Base-by-base conservation (phyloP, 2,888 invertebrate species). In the Eristalis pertinax region DNA sequence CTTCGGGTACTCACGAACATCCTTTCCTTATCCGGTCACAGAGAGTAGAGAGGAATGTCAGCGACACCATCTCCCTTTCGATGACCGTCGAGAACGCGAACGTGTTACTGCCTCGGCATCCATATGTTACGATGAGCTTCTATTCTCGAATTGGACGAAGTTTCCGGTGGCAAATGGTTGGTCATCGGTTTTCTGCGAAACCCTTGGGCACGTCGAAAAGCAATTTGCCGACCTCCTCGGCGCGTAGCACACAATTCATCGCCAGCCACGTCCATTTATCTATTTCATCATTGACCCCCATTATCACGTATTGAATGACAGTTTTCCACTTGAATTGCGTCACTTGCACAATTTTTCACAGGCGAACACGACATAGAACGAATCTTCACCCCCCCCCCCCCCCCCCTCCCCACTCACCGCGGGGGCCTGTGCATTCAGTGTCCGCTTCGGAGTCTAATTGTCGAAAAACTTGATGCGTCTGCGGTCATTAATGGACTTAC, bases 111-210 rank as follows among this genome's bases (percentile, higher is more conserved):
- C 72, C 76, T 35, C 65, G 29, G 68, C 81, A 78, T 73, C 73
- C 81, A 82, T 73, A 77, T 81, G 69, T 67, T 73, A 43, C 26
- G 22, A 29, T 15, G 35, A 43, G 77, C 58, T 81, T 68, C 22
- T n/a, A 64, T 69, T 69, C 56, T 70, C 65, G 35, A 78, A 65
- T 75, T n/a, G 58, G 11, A 72, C 74, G 78, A 82, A 32, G 64
- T 77, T 82, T 82, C 78, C 86, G 86, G 82, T 78, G 74, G 62
- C 50, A 78, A 82, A 82, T 75, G 82, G 64, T 78, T 86, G 65
- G 82, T 86, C 82, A 78, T 64, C 74, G 7, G 24, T 2, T 60
- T 69, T 26, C 13, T 26, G 3, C n/a, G 15, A 38, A 32, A 38
- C 29, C 65, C 38, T 50, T 8, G 50, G 50, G 7, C 58, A 22